Conservation (phyloP, 2,888 invertebrate species). For the Eupithecia subfuscata region DNA sequence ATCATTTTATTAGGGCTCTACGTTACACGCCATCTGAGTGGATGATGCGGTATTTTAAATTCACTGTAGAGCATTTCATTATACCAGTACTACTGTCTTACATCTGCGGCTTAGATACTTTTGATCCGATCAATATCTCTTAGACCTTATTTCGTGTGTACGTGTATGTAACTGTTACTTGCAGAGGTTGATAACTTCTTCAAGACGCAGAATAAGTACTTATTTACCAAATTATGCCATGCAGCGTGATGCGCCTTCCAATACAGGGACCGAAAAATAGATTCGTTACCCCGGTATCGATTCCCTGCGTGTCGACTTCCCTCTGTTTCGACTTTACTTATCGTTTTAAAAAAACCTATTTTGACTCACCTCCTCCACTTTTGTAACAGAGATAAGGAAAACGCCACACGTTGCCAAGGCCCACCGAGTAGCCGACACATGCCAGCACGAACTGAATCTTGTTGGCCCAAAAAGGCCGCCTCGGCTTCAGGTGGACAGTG, state of each 20-base stretch:
- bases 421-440: constrained; percentile 94
- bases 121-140: neutral
- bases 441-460: constrained; percentile 95
- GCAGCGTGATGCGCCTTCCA: neutral
- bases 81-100: neutral
- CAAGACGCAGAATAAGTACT: neutral
- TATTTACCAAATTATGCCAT: neutral
- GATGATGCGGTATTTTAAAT: neutral
- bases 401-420: constrained; percentile 95
- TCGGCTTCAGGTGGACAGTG: constrained; percentile 88
- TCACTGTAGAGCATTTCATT: neutral
- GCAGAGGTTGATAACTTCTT: neutral
- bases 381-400: constrained; percentile 97
- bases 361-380: constrained; percentile 91
- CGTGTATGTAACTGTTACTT: neutral
- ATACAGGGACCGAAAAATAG: neutral
- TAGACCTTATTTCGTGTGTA: neutral
- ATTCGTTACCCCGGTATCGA: too few relatives aligned
- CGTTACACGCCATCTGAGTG: neutral
- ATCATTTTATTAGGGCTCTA: constrained; percentile 11
- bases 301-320: too few relatives aligned
- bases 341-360: neutral
- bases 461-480: constrained; percentile 93
- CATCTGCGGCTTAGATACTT: neutral
- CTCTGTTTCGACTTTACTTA: too few relatives aligned